These are phyloP conservation scores for Sclerodermus sp. DNA, from an alignment of 2,888 invertebrate genomes.

Conservation along the genomic window DNA sequence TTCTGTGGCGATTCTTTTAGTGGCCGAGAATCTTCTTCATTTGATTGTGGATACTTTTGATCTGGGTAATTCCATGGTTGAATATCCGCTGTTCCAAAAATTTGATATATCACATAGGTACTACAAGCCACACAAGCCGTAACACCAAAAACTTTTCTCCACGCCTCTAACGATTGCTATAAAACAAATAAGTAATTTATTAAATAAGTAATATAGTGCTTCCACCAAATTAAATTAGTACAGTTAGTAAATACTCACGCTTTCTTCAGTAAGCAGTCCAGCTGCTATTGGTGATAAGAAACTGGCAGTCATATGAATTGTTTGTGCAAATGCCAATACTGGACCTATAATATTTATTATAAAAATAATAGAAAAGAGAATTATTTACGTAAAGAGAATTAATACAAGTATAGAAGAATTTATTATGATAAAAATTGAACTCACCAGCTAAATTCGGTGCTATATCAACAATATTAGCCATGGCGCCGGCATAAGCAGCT, in stretches of 20 bases:
- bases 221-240: not conserved
- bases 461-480: slow-evolving; percentile 77
- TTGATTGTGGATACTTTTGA: slow-evolving; percentile 45
- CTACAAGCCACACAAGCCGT: slow-evolving; percentile 64
- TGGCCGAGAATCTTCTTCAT: slow-evolving; percentile 48
- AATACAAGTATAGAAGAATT: not conserved
- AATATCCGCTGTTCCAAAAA: slow-evolving; percentile 69
- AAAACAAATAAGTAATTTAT: slow-evolving; percentile 13
- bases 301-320: slow-evolving; percentile 76
- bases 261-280: slow-evolving; percentile 64
- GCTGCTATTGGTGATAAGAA: slow-evolving; percentile 70
- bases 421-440: slow-evolving; percentile 3
- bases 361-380: no score
- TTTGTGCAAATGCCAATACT: slow-evolving; percentile 73
- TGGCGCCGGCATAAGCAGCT: slow-evolving; percentile 73
- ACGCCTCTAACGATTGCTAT: slow-evolving; percentile 60
- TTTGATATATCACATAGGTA: slow-evolving; percentile 68
- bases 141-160: slow-evolving; percentile 68
- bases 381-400: no score
- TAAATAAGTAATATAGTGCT: not conserved
- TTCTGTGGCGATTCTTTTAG: slow-evolving; percentile 43
- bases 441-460: slow-evolving; percentile 75
- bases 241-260: slow-evolving; percentile 55
- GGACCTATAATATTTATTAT: slow-evolving; percentile 55
- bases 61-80: slow-evolving; percentile 62